Evolutionary conservation across 2,888 invertebrate genomes (phyloP).

Genomic region (Isotomurus palustris): DNA sequence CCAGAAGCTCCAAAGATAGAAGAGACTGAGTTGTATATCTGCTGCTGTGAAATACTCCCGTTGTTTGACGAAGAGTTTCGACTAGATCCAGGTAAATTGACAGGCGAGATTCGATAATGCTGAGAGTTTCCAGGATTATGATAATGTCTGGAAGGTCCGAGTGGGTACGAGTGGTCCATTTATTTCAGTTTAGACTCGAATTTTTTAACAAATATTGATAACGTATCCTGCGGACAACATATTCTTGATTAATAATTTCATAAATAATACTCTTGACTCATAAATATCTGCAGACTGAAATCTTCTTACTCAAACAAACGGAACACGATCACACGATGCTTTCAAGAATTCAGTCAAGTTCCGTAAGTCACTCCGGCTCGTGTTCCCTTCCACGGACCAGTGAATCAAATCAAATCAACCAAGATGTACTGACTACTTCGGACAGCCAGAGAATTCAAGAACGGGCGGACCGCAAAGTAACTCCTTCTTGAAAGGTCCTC

Average conservation of each 20-base stretch:
- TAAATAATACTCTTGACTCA: too few species aligned
- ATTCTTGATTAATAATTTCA: too few species aligned
- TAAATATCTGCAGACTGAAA: too few species aligned
- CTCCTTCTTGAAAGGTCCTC: constrained; percentile 24
- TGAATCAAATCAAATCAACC: constrained; percentile 33
- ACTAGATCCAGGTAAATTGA: constrained; percentile 10
- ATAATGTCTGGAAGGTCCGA: constrained; percentile 28
- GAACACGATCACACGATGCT: too few species aligned
- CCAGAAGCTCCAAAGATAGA: constrained; percentile 4
- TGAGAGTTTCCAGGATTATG: constrained; percentile 11
- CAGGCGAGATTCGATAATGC: constrained; percentile 15
- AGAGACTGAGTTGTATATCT: constrained; percentile 9
- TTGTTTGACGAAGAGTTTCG: constrained; percentile 1
- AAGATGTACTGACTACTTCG: constrained; percentile 20
- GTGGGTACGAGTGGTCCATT: constrained; percentile 36
- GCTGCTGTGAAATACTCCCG: constrained; percentile 8
- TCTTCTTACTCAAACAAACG: too few species aligned
- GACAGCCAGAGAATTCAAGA: constrained; percentile 13
- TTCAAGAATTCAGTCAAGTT: too few species aligned
- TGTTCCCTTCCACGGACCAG: background rate
- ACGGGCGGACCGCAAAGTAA: constrained; percentile 19
- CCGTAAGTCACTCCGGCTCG: too few species aligned
- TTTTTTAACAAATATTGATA: too few species aligned
- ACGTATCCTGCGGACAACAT: too few species aligned
- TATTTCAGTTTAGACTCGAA: constrained; percentile 7